These are phyloP conservation scores for Neodiprion pinetum DNA, from an alignment of 1,140 invertebrate genomes.

Conservation along the genomic window DNA sequence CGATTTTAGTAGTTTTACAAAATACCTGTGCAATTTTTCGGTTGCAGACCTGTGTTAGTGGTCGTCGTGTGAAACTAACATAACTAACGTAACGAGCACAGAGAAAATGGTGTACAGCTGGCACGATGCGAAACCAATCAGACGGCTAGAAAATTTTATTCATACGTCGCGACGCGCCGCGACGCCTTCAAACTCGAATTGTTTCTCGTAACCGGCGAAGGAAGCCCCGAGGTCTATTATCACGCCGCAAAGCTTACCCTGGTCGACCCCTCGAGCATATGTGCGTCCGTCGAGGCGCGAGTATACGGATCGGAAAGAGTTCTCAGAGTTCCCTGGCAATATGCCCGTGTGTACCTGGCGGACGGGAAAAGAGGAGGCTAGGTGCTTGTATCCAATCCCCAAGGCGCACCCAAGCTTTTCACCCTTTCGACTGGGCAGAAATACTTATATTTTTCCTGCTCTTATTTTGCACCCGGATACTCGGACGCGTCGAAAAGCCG, in stretches of 20 bases:
- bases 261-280: neutral
- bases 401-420: neutral
- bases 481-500: too few species aligned
- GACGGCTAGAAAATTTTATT: neutral
- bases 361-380: neutral
- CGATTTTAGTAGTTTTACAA: too few species aligned
- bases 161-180: neutral
- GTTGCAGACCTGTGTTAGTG: too few species aligned
- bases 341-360: neutral
- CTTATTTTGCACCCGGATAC: neutral
- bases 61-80: too few species aligned
- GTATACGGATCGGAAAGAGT: neutral
- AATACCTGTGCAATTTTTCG: too few species aligned
- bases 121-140: neutral
- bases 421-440: neutral
- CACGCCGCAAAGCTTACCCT: conserved; percentile 6
- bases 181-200: neutral
- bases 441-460: neutral
- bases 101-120: neutral
- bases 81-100: too few species aligned
- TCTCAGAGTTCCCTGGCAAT: neutral
- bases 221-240: conserved; percentile 7
- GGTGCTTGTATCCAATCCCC: conserved; percentile 1
- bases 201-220: neutral
- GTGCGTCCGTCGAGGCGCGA: neutral